Evolutionary conservation across 2,888 invertebrate species (phyloP).

Genomic region (Agriopis marginaria): DNA sequence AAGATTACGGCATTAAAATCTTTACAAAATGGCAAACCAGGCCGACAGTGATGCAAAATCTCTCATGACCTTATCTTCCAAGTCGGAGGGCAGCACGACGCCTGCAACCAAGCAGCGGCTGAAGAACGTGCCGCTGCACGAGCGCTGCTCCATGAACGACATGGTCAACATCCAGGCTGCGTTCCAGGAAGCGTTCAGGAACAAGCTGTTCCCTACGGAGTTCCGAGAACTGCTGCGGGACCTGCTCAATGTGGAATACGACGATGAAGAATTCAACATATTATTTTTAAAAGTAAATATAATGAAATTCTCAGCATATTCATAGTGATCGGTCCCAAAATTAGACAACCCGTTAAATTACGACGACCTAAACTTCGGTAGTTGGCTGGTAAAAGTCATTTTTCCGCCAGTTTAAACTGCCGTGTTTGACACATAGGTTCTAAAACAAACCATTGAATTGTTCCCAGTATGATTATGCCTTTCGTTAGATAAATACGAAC

Average conservation of each 20-base stretch:
- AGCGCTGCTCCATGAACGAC: constrained; percentile 74
- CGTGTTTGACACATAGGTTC: neutral
- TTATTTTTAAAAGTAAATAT: constrained; percentile 87
- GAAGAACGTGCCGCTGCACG: constrained; percentile 72
- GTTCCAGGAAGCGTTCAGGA: constrained; percentile 74
- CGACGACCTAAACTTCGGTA: too few species aligned
- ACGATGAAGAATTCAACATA: constrained; percentile 86
- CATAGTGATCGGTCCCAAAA: too few species aligned
- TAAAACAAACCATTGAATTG: neutral
- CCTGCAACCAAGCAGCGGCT: constrained; percentile 54
- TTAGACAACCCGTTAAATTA: too few species aligned
- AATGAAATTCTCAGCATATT: too few species aligned
- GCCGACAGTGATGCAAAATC: constrained; percentile 67
- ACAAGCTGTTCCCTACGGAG: constrained; percentile 72
- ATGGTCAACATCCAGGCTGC: constrained; percentile 77
- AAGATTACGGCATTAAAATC: neutral
- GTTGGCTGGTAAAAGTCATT: too few species aligned
- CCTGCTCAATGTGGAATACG: constrained; percentile 79
- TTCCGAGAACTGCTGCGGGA: constrained; percentile 74
- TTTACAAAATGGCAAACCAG: constrained; percentile 59
- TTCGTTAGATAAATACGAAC: constrained; percentile 85
- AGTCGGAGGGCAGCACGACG: constrained; percentile 69
- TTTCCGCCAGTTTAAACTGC: too few species aligned
- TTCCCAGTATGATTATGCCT: neutral
- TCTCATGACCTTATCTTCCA: constrained; percentile 64